These are phyloP conservation scores for Microvelia longipes DNA, from an alignment of 1,140 invertebrate genomes.

Conservation along the genomic window DNA sequence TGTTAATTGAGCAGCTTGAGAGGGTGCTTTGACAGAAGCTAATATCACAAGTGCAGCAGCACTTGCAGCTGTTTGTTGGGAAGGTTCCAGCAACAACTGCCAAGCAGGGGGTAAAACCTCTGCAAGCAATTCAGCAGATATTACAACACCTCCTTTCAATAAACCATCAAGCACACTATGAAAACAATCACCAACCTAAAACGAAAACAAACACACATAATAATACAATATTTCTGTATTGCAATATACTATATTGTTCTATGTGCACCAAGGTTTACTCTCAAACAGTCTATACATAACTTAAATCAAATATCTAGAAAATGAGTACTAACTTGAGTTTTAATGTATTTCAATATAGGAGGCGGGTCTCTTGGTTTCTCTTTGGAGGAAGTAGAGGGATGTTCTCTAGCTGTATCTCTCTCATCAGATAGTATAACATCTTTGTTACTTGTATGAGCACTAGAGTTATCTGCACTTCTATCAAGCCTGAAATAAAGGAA, in stretches of 20 bases:
- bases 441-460: not conserved
- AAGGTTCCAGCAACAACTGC: slow-evolving; percentile 76
- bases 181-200: slow-evolving; percentile 63
- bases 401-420: slow-evolving; percentile 6
- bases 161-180: slow-evolving; percentile 77
- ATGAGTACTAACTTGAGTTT: slow-evolving; percentile 54
- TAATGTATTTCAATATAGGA: slow-evolving; percentile 71
- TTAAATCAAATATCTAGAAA: too few species aligned
- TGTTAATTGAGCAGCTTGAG: slow-evolving; percentile 75
- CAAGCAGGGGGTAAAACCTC: slow-evolving; percentile 81
- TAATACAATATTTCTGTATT: not conserved
- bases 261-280: not conserved
- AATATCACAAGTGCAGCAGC: slow-evolving; percentile 84
- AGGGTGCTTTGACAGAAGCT: slow-evolving; percentile 74
- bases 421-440: slow-evolving; percentile 9
- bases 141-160: slow-evolving; percentile 79
- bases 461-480: not conserved
- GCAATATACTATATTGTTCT: not conserved
- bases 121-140: slow-evolving; percentile 73
- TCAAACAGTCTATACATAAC: slow-evolving; percentile 1
- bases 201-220: slow-evolving; percentile 4
- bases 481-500: slow-evolving; percentile 5
- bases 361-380: slow-evolving; percentile 45
- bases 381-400: slow-evolving; percentile 24
- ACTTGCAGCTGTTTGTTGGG: slow-evolving; percentile 57